These are phyloP conservation scores for Fundulus diaphanus DNA, from an alignment of 2,797 vertebrate species.

Conservation along the genomic window DNA sequence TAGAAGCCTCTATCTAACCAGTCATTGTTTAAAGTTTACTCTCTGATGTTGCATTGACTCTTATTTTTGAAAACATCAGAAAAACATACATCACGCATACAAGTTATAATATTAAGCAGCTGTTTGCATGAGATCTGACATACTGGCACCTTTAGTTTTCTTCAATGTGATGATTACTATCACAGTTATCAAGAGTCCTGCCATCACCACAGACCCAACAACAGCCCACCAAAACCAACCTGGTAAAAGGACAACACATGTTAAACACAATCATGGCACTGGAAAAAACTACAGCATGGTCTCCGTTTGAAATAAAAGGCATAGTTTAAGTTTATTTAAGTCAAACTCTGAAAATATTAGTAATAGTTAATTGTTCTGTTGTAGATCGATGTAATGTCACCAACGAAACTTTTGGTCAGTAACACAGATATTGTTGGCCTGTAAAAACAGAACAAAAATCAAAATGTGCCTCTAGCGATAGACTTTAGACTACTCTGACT, in stretches of 20 bases:
- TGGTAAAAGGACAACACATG: background rate
- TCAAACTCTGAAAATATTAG: background rate
- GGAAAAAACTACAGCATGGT: background rate
- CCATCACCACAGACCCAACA: background rate
- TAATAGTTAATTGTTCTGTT: too few species aligned
- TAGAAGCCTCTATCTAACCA: background rate
- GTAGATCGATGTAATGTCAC: too few species aligned
- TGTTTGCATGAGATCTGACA: background rate
- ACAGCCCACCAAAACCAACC: background rate
- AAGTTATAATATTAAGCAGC: background rate
- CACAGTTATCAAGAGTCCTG: background rate
- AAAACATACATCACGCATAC: background rate
- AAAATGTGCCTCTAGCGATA: background rate
- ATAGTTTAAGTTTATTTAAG: background rate
- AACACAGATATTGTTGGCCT: too few species aligned
- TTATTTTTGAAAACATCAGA: background rate
- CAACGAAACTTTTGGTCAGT: too few species aligned
- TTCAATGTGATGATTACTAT: background rate
- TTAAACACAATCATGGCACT: background rate
- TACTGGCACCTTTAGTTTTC: conserved; percentile 1
- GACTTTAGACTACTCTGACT: background rate
- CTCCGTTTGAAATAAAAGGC: background rate
- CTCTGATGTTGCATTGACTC: background rate
- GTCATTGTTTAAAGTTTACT: background rate
- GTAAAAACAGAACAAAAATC: background rate